phyloP scores from a whole-genome alignment of 2,113 vertebrate species.

The Pseudopodoces humilis region DNA sequence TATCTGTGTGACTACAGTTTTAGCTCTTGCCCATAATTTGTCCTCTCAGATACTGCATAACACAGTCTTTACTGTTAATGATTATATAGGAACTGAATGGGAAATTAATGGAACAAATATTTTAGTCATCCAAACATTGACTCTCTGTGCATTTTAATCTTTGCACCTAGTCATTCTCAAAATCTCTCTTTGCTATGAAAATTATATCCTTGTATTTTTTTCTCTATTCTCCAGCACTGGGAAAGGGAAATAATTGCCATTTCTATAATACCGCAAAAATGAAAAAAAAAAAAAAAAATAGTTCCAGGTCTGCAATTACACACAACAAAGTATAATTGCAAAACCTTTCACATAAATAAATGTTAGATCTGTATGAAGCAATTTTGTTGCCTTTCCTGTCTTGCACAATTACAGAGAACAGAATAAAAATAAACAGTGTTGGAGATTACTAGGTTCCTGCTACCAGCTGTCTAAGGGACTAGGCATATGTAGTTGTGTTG shows the following conservation, averaged over 20 bases:
- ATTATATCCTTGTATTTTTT: not conserved
- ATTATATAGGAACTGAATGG: not conserved
- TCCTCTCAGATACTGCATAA: not conserved
- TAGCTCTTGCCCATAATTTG: accelerated
- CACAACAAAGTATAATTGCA: not conserved
- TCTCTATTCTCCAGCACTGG: not conserved
- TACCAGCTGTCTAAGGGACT: not conserved
- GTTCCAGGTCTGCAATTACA: not conserved
- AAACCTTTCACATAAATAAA: not conserved
- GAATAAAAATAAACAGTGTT: not conserved
- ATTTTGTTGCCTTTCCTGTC: not conserved
- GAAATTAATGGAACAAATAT: not conserved
- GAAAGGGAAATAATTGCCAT: not conserved
- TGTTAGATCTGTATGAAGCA: not conserved
- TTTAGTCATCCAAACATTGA: not conserved
- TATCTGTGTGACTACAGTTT: not conserved
- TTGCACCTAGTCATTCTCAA: not conserved
- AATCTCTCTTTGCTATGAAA: not conserved
- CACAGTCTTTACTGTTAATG: not conserved
- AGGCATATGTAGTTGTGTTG: not conserved
- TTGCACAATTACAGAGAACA: not conserved
- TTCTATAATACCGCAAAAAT: not conserved
- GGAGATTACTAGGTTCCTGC: not conserved
- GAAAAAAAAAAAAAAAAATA: not conserved
- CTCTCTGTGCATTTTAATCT: not conserved